Base-by-base conservation (phyloP, 23 tunicate genomes). In the Styela plicata region DNA sequence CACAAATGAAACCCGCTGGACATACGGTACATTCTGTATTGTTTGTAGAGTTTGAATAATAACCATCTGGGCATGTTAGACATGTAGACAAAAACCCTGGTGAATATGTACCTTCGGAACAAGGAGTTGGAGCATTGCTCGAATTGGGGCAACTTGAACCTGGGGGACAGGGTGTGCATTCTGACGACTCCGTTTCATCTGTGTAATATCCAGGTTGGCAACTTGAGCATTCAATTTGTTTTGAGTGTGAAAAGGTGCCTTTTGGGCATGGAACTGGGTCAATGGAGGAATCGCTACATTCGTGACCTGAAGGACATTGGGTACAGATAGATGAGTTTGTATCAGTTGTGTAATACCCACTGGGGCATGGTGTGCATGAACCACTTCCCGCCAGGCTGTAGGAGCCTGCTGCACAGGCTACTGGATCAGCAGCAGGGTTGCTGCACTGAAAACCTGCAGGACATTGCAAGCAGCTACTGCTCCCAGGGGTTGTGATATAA, bases 401-500 rank as follows among this genome's bases (percentile, higher is more conserved):
- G 18, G 74, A 31, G 1, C 92, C 92, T 33, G 36, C 29, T 0
- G 13, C 68, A 69, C 92, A 88, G 22, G 64, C 67, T 7, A 24
- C 5, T 7, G 81, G 81, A 0, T 1, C 0, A 20, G 18, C 30
- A 44, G 31, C 7, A 7, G 80, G 80, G 36, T 75, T 28, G 5
- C 21, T n/a, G 20, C 97, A 91, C 29, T 73, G 77, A 63, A 86
- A 85, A 1, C 97, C 97, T 28, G 77, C 86, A 7, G 97, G 89
- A 73, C 98, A 93, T 18, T 44, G 44, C 36, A n/a, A 13, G 74
- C 93, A 93, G 2, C 24, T 26, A 1, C 74, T 10, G 22, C 82
- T 86, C 0, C 84, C 80, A 52, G 68, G 2, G 2, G 33, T 33
- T 36, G 76, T 86, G 62, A 90, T 64, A 74, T 69, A 91, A 24